Conservation (phyloP, 1,140 invertebrate species). For the Aphelenchoides besseyi region DNA sequence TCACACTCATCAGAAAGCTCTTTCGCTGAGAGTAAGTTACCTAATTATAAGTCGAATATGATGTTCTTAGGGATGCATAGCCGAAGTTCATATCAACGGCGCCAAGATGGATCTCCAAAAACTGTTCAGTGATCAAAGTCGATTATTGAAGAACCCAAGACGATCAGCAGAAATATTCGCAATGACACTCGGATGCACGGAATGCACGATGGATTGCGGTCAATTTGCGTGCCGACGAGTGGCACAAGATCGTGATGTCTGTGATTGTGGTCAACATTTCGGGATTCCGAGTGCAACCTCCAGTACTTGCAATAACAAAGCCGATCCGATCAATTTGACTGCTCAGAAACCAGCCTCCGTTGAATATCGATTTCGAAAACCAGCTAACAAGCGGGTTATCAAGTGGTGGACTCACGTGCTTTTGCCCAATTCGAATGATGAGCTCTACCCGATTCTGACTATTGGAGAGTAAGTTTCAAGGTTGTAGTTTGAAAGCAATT, state of each 20-base stretch:
- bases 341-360: neutral
- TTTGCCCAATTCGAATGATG: neutral
- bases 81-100: neutral
- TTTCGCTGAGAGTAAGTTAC: neutral
- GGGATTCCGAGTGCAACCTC: neutral
- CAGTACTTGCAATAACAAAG: neutral
- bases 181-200: neutral
- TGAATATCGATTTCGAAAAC: neutral
- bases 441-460: neutral
- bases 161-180: neutral
- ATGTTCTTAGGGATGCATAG: neutral
- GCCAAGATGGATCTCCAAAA: neutral
- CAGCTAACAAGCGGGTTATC: neutral
- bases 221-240: neutral
- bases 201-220: neutral
- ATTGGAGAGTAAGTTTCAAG: neutral
- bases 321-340: neutral
- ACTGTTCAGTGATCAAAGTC: neutral
- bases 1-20: neutral
- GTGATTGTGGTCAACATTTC: neutral
- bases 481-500: neutral
- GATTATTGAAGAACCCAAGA: neutral
- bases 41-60: too few relatives aligned
- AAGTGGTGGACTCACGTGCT: slow-evolving; percentile 4
- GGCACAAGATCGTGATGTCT: neutral